Evolutionary conservation across 2,797 vertebrate genomes (phyloP).

Genomic region (Fistularia tabacaria): DNA sequence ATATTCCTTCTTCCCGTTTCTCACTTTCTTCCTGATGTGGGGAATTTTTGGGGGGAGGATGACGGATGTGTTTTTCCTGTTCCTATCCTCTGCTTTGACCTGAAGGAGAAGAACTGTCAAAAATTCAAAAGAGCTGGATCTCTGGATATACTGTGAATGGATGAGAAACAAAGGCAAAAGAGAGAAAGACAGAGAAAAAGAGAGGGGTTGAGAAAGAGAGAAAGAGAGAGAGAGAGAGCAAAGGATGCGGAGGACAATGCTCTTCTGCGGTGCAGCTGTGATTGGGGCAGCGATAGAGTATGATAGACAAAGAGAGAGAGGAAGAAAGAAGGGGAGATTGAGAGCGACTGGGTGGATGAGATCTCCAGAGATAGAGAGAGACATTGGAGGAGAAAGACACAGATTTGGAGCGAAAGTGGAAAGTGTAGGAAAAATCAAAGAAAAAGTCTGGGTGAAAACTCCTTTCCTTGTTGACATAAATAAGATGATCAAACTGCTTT

Average conservation of each 20-base stretch:
- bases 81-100: constrained; percentile 50
- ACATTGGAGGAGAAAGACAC: background rate
- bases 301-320: constrained; percentile 5
- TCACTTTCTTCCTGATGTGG: constrained; percentile 23
- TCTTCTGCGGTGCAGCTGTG: no score
- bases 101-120: constrained; percentile 59
- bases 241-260: no score
- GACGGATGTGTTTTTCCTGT: constrained; percentile 23
- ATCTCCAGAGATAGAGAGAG: constrained; percentile 17
- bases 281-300: constrained; percentile 5
- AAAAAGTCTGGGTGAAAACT: no score
- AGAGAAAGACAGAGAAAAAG: constrained; percentile 11
- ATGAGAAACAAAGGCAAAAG: constrained; percentile 26
- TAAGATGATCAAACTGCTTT: no score
- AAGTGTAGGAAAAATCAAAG: background rate
- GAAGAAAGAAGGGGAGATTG: constrained; percentile 1
- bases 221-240: background rate
- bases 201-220: background rate
- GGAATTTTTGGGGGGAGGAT: constrained; percentile 18
- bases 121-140: constrained; percentile 59
- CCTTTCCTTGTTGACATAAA: no score
- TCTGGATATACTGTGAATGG: constrained; percentile 37
- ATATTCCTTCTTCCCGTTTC: constrained; percentile 25
- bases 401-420: background rate
- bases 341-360: constrained; percentile 7